A percentile compares a stretch with the other conserved stretches of the same genome.
Evolutionary conservation across 2,113 vertebrate genomes (phyloP).

Genomic region (Festucalex cinctus): DNA sequence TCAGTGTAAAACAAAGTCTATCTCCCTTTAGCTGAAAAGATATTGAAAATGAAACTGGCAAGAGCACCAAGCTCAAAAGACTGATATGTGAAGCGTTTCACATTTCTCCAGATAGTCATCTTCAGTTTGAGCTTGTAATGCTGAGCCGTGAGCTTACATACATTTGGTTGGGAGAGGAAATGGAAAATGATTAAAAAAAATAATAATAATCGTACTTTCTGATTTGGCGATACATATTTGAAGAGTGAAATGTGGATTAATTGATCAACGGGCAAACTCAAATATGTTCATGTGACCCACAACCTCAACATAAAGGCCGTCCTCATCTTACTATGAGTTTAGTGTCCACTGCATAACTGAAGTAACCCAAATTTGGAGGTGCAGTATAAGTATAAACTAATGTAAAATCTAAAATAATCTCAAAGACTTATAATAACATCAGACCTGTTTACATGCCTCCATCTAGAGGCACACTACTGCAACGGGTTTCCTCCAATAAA

Average conservation of each 20-base stretch:
- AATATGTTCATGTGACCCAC: too few species aligned
- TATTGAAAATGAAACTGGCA: conserved; percentile 62
- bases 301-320: too few species aligned
- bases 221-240: too few species aligned
- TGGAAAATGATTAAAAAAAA: too few species aligned
- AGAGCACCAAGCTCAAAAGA: conserved; percentile 50
- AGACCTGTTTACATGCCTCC: conserved; percentile 6
- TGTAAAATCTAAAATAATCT: conserved; percentile 4
- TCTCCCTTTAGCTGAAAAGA: conserved; percentile 53
- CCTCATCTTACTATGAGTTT: too few species aligned
- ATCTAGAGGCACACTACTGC: not conserved
- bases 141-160: conserved; percentile 19
- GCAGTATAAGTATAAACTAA: too few species aligned
- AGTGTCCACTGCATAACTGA: too few species aligned
- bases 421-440: conserved; percentile 9
- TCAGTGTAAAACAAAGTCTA: conserved; percentile 66
- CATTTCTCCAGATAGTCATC: conserved; percentile 55
- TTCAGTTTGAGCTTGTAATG: conserved; percentile 20
- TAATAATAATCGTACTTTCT: too few species aligned
- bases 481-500: conserved; percentile 30
- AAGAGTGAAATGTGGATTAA: too few species aligned
- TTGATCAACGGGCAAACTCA: too few species aligned
- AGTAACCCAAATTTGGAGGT: too few species aligned
- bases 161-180: conserved; percentile 35
- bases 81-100: conserved; percentile 53